Evolutionary conservation across 2,113 vertebrate genomes (phyloP), one percentile per base, ranked within the genome.

Genomic region (Tapirus terrestris): DNA sequence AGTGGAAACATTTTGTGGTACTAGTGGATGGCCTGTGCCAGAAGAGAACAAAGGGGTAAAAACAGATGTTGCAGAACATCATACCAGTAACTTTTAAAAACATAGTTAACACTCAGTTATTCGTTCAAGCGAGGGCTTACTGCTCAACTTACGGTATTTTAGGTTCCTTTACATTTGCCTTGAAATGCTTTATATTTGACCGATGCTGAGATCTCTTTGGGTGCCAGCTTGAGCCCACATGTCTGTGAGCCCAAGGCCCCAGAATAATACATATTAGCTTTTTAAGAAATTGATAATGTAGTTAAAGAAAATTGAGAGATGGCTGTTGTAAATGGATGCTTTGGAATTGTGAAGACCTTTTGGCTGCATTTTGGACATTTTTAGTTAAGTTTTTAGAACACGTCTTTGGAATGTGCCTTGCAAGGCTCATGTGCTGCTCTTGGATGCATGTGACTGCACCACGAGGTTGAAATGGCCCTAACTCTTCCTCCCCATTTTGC

Each of bases 1-100:
- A 98, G 96, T 98, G 97, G 97, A 98, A 98, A 98, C 88, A 31
- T 95, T 96, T 80, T 72, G 0, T 36, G 87, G 63, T 45, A 39
- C 68, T 90, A 65, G 43, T 33, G 48, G 94, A 97, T 13, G 7
- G 12, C 95, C 92, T 91, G 13, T 18, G 68, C 82, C 60, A 58
- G 39, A 85, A 89, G 77, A 43, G 70, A 96, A 79, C 39, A 73
- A 39, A 89, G 61, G n/a, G 48, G 11, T 18, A 12, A 80, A 70
- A 68, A 53, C 8, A 11, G 83, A 43, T 72, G 70, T 89, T 82
- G 8, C 33, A 89, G 67, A 76, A 16, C 43, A 33, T 89, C 53
- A 39, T 33, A 48, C n/a, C 65, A 23, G 81, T 70, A 36, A 63
- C 96, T 93, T 93, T 90, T 65, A 43, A 36, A 92, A 96, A 93